Evolutionary conservation across 2,113 vertebrate genomes (phyloP).

Genomic region (Pituophis catenifer): DNA sequence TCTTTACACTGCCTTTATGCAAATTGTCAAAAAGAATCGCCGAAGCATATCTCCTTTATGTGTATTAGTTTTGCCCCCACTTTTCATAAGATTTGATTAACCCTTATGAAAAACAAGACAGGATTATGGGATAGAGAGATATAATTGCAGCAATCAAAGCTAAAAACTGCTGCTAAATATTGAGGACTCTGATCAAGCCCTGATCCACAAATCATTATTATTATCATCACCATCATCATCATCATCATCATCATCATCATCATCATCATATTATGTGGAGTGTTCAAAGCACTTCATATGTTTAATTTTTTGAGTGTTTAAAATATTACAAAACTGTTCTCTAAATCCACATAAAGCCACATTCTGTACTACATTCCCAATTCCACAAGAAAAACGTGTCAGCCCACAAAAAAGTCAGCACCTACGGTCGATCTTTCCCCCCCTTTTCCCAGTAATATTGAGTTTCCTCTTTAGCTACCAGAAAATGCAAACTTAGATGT

Average conservation of each 20-base stretch:
- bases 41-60: neutral
- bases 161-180: neutral
- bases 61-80: neutral
- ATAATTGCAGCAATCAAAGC: neutral
- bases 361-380: neutral
- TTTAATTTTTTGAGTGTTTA: neutral
- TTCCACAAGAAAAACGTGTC: neutral
- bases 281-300: neutral
- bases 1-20: too few relatives aligned
- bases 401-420: slow-evolving; percentile 20
- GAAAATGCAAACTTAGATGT: slow-evolving; percentile 17
- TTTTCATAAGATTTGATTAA: neutral
- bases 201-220: neutral
- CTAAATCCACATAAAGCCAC: neutral
- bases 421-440: neutral
- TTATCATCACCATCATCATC: too few relatives aligned
- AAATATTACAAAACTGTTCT: neutral
- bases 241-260: too few relatives aligned
- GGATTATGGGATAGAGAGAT: neutral
- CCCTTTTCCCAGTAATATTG: neutral
- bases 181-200: neutral
- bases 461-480: slow-evolving; percentile 17
- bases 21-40: neutral
- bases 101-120: neutral
- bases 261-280: too few relatives aligned